Evolutionary conservation across 2,888 invertebrate genomes (phyloP).

Genomic region (Drosophila putrida): DNA sequence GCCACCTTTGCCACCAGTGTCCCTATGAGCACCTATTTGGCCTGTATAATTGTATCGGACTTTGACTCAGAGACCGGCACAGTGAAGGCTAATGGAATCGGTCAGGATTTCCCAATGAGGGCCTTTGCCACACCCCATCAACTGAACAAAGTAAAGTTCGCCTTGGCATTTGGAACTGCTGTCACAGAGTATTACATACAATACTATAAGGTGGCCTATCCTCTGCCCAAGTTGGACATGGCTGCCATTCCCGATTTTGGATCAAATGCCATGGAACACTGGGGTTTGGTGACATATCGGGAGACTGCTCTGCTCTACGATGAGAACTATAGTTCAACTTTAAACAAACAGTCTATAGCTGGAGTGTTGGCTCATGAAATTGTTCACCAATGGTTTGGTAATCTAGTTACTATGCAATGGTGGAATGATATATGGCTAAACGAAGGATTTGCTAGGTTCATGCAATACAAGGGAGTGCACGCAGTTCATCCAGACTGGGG

Average conservation of each 20-base stretch:
- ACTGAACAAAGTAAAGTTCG: slow-evolving; percentile 91
- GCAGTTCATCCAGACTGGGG: slow-evolving; percentile 91
- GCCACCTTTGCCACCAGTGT: slow-evolving; percentile 92
- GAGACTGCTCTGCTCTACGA: slow-evolving; percentile 94
- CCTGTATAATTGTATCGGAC: slow-evolving; percentile 96
- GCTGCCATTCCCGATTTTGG: slow-evolving; percentile 84
- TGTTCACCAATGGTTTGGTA: slow-evolving; percentile 97
- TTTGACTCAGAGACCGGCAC: slow-evolving; percentile 87
- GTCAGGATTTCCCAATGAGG: slow-evolving; percentile 88
- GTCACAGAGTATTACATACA: slow-evolving; percentile 92
- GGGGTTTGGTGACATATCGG: slow-evolving; percentile 95
- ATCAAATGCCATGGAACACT: slow-evolving; percentile 97
- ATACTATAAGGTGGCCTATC: slow-evolving; percentile 93
- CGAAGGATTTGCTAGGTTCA: slow-evolving; percentile 95
- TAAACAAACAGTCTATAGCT: slow-evolving; percentile 91
- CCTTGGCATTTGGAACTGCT: slow-evolving; percentile 89
- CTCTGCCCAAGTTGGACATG: slow-evolving; percentile 91
- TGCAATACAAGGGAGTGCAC: slow-evolving; percentile 92
- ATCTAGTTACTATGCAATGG: slow-evolving; percentile 96
- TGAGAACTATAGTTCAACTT: slow-evolving; percentile 89
- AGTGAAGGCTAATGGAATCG: slow-evolving; percentile 87
- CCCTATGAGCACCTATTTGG: slow-evolving; percentile 96
- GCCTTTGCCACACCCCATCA: slow-evolving; percentile 91
- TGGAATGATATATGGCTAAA: slow-evolving; percentile 97
- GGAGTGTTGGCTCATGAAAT: slow-evolving; percentile 95